phyloP scores from a whole-genome alignment of 2,888 invertebrate genomes.

The Frankliniella intonsa region DNA sequence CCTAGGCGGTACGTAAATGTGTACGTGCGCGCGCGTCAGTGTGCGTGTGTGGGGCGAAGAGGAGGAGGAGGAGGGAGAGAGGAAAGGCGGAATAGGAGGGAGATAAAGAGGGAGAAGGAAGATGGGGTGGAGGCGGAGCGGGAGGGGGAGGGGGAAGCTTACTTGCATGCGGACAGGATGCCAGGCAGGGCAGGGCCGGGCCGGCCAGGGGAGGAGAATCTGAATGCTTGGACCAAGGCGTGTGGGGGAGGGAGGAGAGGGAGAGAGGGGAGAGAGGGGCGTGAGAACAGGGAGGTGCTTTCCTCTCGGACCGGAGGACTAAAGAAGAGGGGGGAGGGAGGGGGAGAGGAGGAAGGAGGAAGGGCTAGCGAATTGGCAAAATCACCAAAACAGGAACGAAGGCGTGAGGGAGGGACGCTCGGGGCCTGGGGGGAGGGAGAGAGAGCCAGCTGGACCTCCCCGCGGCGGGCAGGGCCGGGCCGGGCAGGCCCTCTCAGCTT shows the following conservation, averaged over 20 bases:
- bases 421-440: not conserved
- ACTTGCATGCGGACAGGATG: slow-evolving; percentile 24
- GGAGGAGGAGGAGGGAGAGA: not conserved
- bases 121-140: not conserved
- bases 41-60: not conserved
- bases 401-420: not conserved
- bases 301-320: not conserved
- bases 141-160: not conserved
- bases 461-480: not conserved
- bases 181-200: not conserved
- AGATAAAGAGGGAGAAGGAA: not conserved
- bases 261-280: not conserved
- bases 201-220: not conserved
- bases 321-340: not conserved
- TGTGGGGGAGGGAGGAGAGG: not conserved
- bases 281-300: slow-evolving; percentile 17
- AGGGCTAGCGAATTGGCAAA: slow-evolving; percentile 13
- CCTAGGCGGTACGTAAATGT: not conserved
- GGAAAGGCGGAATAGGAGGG: not conserved
- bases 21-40: not conserved
- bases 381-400: slow-evolving; percentile 25
- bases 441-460: not conserved
- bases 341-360: not conserved
- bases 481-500: not conserved
- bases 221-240: slow-evolving; percentile 19